These are phyloP conservation scores for Melanitta fusca DNA, from an alignment of 2,797 vertebrate species.

Conservation along the genomic window DNA sequence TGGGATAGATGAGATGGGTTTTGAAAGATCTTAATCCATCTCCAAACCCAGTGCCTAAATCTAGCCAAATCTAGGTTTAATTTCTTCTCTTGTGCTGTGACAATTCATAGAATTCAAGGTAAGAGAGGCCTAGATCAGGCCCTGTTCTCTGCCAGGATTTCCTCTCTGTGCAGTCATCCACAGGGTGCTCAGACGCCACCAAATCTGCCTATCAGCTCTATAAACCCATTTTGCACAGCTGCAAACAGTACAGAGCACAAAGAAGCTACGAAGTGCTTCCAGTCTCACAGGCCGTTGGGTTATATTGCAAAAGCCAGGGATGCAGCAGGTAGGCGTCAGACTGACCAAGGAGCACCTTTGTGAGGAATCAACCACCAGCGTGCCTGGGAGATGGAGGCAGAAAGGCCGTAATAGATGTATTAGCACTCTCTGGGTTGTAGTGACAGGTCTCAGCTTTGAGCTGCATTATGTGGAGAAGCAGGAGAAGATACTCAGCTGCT, in stretches of 20 bases:
- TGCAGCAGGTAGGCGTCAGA: background rate
- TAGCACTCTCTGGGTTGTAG: background rate
- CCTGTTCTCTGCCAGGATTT: background rate
- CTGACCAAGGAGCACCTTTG: background rate
- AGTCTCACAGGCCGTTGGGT: background rate
- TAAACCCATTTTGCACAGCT: background rate
- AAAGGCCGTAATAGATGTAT: fast-evolving
- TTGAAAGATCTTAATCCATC: background rate
- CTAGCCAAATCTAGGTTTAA: background rate
- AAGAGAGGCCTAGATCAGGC: background rate
- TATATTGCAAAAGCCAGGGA: background rate
- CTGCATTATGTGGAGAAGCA: background rate
- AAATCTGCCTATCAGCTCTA: background rate
- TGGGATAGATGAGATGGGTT: background rate
- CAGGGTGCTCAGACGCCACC: fast-evolving
- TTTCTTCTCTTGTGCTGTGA: background rate
- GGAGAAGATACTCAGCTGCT: background rate
- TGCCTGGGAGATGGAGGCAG: background rate
- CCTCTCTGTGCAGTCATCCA: background rate
- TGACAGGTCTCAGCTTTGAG: background rate
- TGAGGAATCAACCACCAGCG: fast-evolving
- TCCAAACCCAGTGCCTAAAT: background rate
- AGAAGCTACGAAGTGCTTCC: background rate
- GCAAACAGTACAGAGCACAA: background rate
- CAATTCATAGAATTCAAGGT: background rate